Evolutionary conservation across 2,888 invertebrate species (phyloP), one percentile per base, ranked within the genome.

Genomic region (Ophioninae sp.): DNA sequence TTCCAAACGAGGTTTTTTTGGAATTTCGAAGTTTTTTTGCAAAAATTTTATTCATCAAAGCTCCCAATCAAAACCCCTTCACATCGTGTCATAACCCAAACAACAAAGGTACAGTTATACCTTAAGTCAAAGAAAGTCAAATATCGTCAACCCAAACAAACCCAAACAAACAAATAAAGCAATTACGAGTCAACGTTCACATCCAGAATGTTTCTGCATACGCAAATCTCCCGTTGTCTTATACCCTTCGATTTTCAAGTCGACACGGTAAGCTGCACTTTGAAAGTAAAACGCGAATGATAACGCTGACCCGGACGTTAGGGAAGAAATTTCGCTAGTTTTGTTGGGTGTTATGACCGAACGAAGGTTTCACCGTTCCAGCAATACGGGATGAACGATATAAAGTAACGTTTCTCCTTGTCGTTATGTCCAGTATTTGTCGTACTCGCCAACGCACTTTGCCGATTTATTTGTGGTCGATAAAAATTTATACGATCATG

Each of bases 121-220:
- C 30, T 30, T 30, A 3, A 30, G 30, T 30, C 30, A 30, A 30
- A 30, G 30, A 30, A 30, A 30, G 30, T 30, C 2, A 30, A 30
- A 30, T 30, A 30, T 30, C 30, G 30, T 30, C 1, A 30, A 30
- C 30, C 30, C 30, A 30, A 30, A 30, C 30, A 69, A 51, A 72
- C 79, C 81, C 87, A 85, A 82, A 84, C 85, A 89, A 92, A 92
- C 91, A 92, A 92, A 92, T 90, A 90, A 91, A 92, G 91, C 92
- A 92, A 91, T 91, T 89, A 90, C 89, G 87, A 88, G 88, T 91
- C 92, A 91, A 92, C 92, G 92, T 92, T 92, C 92, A 91, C 91
- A 90, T 89, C 39, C 90, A 88, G 87, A 89, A 89, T 91, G 90
- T 90, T 89, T 72, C 79, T 76, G 76, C 90, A 87, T 89, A 92